These are phyloP conservation scores for Eretmochelys imbricata DNA, from an alignment of 2,113 vertebrate species.

Conservation along the genomic window DNA sequence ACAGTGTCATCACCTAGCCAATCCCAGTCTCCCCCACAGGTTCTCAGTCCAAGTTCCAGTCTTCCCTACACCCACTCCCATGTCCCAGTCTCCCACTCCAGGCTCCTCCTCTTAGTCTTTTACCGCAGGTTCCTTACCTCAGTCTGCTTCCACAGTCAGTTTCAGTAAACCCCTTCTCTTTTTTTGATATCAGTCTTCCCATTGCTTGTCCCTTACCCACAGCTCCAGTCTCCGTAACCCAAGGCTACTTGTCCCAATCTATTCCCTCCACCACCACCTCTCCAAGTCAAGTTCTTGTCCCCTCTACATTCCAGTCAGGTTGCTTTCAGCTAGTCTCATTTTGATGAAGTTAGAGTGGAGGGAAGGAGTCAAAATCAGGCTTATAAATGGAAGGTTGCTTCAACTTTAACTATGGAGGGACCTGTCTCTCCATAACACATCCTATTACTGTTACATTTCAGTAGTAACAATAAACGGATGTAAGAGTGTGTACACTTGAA, in stretches of 20 bases:
- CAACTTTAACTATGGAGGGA: rapidly evolving
- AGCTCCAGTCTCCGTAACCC: neutral
- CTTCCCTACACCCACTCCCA: neutral
- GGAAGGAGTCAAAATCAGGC: neutral
- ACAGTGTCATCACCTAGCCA: neutral
- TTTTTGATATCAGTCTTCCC: neutral
- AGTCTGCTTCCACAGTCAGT: neutral
- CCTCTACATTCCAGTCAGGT: neutral
- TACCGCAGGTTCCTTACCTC: neutral
- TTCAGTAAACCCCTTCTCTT: neutral
- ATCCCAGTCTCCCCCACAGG: neutral
- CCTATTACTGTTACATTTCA: rapidly evolving
- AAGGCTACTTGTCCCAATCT: neutral
- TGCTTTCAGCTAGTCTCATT: neutral
- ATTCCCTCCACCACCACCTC: neutral
- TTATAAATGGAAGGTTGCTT: neutral
- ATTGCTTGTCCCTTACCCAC: neutral
- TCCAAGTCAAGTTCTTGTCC: neutral
- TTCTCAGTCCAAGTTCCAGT: neutral
- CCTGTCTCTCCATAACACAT: rapidly evolving
- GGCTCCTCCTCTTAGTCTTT: neutral
- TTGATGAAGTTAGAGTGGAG: neutral
- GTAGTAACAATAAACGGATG: neutral
- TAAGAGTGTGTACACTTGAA: rapidly evolving
- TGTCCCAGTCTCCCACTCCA: neutral